Evolutionary conservation across 2,113 vertebrate species (phyloP).

Genomic region (Trogon surrucura): DNA sequence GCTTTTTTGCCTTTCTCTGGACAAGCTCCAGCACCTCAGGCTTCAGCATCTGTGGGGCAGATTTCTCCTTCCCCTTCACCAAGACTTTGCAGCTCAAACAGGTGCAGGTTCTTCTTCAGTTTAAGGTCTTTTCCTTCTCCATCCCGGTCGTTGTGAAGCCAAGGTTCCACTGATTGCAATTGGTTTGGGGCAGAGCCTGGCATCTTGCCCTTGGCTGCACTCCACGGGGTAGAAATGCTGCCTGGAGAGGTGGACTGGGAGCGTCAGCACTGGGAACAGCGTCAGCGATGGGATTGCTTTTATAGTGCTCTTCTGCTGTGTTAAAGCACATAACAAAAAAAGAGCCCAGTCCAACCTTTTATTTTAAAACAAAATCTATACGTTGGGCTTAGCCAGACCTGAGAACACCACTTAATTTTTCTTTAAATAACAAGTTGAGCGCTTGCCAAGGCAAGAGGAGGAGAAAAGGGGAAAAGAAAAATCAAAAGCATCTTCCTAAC

Average conservation of each 20-base stretch:
- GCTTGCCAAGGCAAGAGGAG: not conserved
- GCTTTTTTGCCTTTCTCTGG: too few species aligned
- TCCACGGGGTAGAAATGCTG: not conserved
- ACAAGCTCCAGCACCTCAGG: not conserved
- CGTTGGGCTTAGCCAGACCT: not conserved
- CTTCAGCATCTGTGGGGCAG: not conserved
- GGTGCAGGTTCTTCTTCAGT: not conserved
- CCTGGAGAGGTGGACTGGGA: not conserved
- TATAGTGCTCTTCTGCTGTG: not conserved
- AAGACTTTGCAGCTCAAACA: not conserved
- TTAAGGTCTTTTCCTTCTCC: not conserved
- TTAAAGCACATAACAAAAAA: not conserved
- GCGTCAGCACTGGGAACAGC: not conserved
- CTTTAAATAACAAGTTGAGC: not conserved
- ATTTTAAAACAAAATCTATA: conserved; percentile 3
- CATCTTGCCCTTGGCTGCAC: not conserved
- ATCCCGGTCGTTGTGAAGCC: rapidly evolving
- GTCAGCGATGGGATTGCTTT: not conserved
- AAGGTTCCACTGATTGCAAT: not conserved
- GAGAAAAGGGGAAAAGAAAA: not conserved
- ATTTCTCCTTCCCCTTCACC: not conserved
- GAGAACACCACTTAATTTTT: not conserved
- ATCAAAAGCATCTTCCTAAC: conserved; percentile 9
- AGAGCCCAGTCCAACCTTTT: not conserved
- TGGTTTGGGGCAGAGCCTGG: not conserved